These are phyloP conservation scores for Albula glossodonta DNA, from an alignment of 2,113 vertebrate genomes.

Conservation along the genomic window DNA sequence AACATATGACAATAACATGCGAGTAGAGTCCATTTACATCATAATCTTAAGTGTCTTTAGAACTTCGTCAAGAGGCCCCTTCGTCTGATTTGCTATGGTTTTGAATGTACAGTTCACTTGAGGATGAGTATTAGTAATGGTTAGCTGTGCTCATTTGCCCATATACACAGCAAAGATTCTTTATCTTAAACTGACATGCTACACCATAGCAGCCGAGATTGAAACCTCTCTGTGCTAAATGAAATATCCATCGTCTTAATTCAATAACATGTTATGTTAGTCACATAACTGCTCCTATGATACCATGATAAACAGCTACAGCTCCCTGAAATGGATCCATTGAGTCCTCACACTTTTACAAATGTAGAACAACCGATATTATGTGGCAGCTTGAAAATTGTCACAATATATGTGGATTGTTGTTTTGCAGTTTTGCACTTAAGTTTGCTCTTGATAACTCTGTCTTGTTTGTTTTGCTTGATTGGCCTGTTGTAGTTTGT, in stretches of 20 bases:
- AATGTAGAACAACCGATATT: background rate
- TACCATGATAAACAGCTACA: background rate
- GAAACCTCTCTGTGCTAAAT: background rate
- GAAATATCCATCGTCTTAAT: background rate
- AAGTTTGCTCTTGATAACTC: background rate
- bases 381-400: background rate
- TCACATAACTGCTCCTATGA: background rate
- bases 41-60: background rate
- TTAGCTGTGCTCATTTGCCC: slow-evolving; percentile 19
- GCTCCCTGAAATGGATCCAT: background rate
- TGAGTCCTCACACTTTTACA: background rate
- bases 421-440: background rate
- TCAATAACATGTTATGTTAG: background rate
- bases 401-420: no score
- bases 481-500: no score
- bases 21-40: background rate
- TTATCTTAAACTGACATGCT: background rate
- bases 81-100: no score
- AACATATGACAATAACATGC: background rate
- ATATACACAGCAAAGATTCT: background rate
- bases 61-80: no score
- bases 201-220: background rate
- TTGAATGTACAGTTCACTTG: background rate
- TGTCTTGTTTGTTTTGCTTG: background rate
- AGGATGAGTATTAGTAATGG: background rate